Conservation (phyloP, 2,797 vertebrate genomes). For the Notamacropus eugenii region DNA sequence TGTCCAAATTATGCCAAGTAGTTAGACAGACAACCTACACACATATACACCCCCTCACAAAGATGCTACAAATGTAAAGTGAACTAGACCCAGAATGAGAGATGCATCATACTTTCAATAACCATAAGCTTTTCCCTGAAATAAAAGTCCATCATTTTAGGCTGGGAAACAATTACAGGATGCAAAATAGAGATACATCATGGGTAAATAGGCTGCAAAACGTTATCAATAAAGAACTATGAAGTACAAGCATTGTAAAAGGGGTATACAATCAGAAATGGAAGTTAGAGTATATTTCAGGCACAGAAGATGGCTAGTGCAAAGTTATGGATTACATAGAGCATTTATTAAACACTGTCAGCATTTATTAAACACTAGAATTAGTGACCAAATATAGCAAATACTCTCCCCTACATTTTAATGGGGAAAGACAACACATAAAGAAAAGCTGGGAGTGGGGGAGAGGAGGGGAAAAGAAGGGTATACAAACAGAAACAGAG, state of each 20-base stretch:
- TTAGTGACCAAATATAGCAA: not conserved
- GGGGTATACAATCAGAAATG: not conserved
- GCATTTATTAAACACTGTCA: not conserved
- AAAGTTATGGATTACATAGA: not conserved
- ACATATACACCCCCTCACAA: too few relatives aligned
- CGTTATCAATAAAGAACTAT: not conserved
- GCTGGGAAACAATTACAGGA: not conserved
- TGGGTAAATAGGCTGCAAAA: too few relatives aligned
- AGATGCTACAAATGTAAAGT: too few relatives aligned
- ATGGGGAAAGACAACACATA: not conserved
- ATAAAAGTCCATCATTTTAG: not conserved
- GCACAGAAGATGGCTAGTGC: not conserved
- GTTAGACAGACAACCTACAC: too few relatives aligned
- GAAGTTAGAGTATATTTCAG: not conserved
- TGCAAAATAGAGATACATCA: not conserved
- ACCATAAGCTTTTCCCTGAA: not conserved
- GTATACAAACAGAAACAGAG: not conserved
- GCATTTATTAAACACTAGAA: not conserved
- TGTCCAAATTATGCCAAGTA: too few relatives aligned
- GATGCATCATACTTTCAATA: not conserved
- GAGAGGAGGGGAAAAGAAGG: not conserved
- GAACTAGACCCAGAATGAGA: not conserved
- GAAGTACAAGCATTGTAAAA: not conserved
- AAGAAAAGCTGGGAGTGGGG: not conserved
- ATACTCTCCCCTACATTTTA: not conserved